A percentile compares a stretch with the other conserved stretches of the same genome.
Conservation (phyloP, 2,797 vertebrate species). For the Harpagifer antarcticus region DNA sequence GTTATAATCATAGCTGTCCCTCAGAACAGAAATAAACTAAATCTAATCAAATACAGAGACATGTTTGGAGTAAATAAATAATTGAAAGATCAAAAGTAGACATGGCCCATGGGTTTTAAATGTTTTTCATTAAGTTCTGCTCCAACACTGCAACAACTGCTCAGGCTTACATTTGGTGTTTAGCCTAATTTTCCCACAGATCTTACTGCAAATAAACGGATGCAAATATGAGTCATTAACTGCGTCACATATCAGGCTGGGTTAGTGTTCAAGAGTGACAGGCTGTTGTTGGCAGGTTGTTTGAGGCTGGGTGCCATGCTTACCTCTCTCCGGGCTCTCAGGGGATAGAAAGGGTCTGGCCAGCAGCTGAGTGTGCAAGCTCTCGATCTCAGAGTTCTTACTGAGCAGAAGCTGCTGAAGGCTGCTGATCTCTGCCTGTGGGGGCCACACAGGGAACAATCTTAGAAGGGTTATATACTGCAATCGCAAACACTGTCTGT, state of each 20-base stretch:
- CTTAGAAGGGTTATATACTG: constrained; percentile 14
- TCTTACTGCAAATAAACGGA: constrained; percentile 44
- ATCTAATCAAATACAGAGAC: constrained; percentile 34
- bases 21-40: constrained; percentile 40
- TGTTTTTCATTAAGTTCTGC: constrained; percentile 54
- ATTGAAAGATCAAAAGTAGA: constrained; percentile 37
- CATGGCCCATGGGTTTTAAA: constrained; percentile 49
- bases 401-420: constrained; percentile 92
- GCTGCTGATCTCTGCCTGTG: constrained; percentile 93
- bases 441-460: constrained; percentile 42
- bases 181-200: constrained; percentile 73
- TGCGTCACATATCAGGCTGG: constrained; percentile 39
- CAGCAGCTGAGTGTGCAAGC: constrained; percentile 90
- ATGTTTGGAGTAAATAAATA: constrained; percentile 40
- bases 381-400: constrained; percentile 95
- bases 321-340: constrained; percentile 92
- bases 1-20: constrained; percentile 43
- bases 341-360: constrained; percentile 83
- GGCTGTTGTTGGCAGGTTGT: constrained; percentile 23
- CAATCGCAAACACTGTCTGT: constrained; percentile 15
- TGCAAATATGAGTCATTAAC: constrained; percentile 42
- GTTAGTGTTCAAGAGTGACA: constrained; percentile 22
- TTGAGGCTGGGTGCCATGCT: constrained; percentile 22
- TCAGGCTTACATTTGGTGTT: constrained; percentile 88
- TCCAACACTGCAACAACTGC: not conserved